Conservation (phyloP, 2,113 vertebrate genomes). For the Anhinga rufa region DNA sequence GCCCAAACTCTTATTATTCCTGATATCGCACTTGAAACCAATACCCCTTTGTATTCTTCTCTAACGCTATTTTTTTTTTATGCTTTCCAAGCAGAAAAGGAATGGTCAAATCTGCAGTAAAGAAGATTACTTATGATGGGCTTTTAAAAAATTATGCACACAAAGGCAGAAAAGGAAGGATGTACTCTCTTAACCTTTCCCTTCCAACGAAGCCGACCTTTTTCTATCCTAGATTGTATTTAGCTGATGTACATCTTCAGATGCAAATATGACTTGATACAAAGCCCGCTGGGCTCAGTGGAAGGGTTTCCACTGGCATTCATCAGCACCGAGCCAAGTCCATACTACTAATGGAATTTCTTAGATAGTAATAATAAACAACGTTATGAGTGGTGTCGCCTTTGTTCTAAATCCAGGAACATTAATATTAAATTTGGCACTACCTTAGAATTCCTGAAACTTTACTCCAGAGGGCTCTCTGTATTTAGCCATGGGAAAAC, state of each 20-base stretch:
- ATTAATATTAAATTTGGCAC: background rate
- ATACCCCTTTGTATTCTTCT: background rate
- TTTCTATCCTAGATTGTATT: background rate
- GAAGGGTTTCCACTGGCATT: background rate
- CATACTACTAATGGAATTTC: background rate
- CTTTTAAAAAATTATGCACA: background rate
- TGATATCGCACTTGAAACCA: background rate
- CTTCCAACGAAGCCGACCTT: background rate
- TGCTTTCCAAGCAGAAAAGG: background rate
- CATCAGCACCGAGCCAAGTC: background rate
- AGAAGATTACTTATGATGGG: background rate
- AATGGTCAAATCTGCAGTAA: background rate
- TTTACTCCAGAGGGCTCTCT: background rate
- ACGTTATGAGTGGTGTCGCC: background rate
- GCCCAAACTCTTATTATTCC: background rate
- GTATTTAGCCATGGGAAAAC: background rate
- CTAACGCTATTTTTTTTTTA: background rate
- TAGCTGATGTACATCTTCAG: background rate
- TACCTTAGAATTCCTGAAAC: background rate
- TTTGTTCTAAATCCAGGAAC: background rate
- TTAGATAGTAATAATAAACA: background rate
- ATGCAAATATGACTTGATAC: background rate
- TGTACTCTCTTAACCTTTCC: background rate
- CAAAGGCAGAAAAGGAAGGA: background rate
- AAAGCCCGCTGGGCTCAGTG: background rate